Conservation (phyloP, 2,113 vertebrate genomes). For the Reinhardtius hippoglossoides region DNA sequence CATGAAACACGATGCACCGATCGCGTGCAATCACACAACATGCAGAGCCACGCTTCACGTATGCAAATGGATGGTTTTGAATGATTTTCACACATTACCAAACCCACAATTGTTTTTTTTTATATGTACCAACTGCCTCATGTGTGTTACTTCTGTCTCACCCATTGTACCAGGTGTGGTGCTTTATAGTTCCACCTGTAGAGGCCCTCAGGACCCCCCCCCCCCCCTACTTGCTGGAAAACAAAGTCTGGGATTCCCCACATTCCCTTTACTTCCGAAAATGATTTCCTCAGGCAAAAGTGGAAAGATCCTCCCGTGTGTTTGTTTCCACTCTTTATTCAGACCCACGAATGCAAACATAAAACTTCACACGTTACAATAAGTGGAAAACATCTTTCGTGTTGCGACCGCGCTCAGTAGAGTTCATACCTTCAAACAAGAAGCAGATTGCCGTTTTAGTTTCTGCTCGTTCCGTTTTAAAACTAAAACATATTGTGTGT, state of each 20-base stretch:
- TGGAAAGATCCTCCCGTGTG: conserved; percentile 15
- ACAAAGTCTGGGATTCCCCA: conserved; percentile 72
- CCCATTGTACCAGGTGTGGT: conserved; percentile 29
- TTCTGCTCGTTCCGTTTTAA: too few species aligned
- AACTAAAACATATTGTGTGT: too few species aligned
- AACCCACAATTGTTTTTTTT: not conserved
- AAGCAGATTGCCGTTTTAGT: too few species aligned
- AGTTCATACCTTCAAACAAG: too few species aligned
- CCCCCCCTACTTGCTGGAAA: conserved; percentile 17
- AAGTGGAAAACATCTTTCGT: not conserved
- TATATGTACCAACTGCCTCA: not conserved
- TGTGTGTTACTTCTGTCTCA: not conserved
- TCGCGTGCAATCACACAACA: conserved; percentile 4
- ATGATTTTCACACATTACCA: not conserved
- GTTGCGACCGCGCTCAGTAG: too few species aligned
- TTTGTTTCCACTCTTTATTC: conserved; percentile 27
- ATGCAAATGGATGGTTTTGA: conserved; percentile 2
- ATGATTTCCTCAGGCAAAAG: conserved; percentile 59
- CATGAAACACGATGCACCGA: conserved; percentile 11
- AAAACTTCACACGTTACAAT: not conserved
- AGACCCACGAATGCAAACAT: not conserved
- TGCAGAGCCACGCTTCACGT: conserved; percentile 15
- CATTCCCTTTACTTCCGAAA: conserved; percentile 62
- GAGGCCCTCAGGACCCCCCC: conserved; percentile 25
- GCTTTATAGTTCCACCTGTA: conserved; percentile 38